A percentile compares a stretch with the other conserved stretches of the same genome.
Evolutionary conservation across 2,797 vertebrate species (phyloP).

Genomic region (Poeciliopsis presidionis): DNA sequence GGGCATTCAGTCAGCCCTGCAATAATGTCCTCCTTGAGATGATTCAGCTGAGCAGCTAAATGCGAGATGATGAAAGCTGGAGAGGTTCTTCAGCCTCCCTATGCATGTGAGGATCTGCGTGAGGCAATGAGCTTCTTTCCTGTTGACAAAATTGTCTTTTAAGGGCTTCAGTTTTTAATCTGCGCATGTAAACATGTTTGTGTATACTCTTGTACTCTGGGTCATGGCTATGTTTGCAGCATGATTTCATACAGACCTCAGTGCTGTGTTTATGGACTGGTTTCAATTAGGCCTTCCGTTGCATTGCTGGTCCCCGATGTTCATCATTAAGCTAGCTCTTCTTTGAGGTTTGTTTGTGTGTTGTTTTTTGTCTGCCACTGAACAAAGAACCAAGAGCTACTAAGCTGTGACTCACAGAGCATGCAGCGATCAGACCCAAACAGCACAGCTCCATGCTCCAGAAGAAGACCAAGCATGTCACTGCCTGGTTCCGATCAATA

Average conservation of each 20-base stretch:
- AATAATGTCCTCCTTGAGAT: constrained; percentile 39
- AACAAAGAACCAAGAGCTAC: constrained; percentile 51
- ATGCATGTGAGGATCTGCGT: not conserved
- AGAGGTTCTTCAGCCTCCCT: constrained; percentile 14
- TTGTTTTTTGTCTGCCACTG: constrained; percentile 14
- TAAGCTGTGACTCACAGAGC: constrained; percentile 51
- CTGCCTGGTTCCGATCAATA: not conserved
- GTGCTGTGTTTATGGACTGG: constrained; percentile 33
- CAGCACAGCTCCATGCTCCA: constrained; percentile 20
- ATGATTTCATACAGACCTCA: constrained; percentile 25
- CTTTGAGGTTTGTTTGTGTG: constrained; percentile 21
- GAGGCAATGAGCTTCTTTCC: not conserved
- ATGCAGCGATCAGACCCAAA: constrained; percentile 28
- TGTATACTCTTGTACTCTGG: not conserved
- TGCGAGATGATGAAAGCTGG: constrained; percentile 39
- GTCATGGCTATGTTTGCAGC: constrained; percentile 24
- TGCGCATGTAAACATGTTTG: not conserved
- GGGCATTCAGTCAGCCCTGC: constrained; percentile 50
- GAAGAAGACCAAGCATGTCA: constrained; percentile 1
- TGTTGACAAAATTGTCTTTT: not conserved
- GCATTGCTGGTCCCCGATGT: constrained; percentile 34
- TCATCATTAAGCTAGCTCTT: constrained; percentile 35
- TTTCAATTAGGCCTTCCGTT: constrained; percentile 43
- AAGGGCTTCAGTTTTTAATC: constrained; percentile 11
- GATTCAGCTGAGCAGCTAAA: constrained; percentile 47